phyloP scores from a whole-genome alignment of 2,113 vertebrate genomes.

The Callipepla californica region DNA sequence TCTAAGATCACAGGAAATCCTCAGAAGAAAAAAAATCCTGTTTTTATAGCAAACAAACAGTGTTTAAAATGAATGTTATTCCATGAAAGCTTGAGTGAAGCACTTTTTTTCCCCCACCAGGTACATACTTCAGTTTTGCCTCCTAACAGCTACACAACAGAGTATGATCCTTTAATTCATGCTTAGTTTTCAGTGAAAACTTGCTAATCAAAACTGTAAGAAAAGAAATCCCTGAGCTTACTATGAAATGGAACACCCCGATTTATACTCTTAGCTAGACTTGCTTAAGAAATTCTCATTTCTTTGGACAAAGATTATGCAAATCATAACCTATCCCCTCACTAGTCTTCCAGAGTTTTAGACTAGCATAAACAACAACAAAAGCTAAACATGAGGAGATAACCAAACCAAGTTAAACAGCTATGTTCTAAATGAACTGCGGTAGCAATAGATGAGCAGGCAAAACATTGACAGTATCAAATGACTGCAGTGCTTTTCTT shows the following conservation, averaged over 20 bases:
- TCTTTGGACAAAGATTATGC: not conserved
- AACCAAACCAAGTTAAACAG: not conserved
- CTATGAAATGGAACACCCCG: not conserved
- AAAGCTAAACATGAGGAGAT: not conserved
- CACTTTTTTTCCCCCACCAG: not conserved
- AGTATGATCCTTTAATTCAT: not conserved
- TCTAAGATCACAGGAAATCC: constrained; percentile 25
- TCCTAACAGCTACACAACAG: not conserved
- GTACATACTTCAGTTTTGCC: not conserved
- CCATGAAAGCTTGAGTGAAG: not conserved
- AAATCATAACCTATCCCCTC: not conserved
- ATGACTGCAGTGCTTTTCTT: too few relatives aligned
- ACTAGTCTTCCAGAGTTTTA: not conserved
- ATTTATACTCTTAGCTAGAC: not conserved
- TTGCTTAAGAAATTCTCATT: not conserved
- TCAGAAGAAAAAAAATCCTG: constrained; percentile 13
- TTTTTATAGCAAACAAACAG: not conserved
- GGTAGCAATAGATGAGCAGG: not conserved
- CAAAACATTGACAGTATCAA: constrained; percentile 1
- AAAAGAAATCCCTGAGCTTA: not conserved
- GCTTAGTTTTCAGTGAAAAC: not conserved
- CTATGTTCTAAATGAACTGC: fast-evolving
- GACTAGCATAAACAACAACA: not conserved
- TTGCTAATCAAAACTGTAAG: not conserved
- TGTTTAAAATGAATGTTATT: not conserved